Percentiles rank a stretch among this genome's conserved stretches.
phyloP scores from a whole-genome alignment of 2,797 vertebrate genomes.

The Coluber constrictor region DNA sequence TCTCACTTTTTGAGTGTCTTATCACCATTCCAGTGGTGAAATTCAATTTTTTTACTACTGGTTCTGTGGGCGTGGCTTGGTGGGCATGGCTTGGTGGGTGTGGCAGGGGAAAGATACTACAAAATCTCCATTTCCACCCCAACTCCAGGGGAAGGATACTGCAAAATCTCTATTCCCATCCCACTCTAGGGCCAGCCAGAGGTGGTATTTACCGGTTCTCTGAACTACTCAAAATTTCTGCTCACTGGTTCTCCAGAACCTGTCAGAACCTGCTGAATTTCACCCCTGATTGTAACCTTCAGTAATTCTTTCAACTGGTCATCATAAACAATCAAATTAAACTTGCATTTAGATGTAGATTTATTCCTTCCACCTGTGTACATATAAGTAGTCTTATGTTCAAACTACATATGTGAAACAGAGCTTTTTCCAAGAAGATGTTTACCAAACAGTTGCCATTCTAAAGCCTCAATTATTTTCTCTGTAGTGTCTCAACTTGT shows the following conservation, averaged over 20 bases:
- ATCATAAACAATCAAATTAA: neutral
- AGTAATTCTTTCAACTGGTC: neutral
- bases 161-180: too few species aligned
- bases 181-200: too few species aligned
- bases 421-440: neutral
- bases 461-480: neutral
- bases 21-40: neutral
- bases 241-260: too few species aligned
- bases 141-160: too few species aligned
- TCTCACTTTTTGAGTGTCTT: neutral
- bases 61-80: too few species aligned
- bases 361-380: neutral
- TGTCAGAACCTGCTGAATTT: too few species aligned
- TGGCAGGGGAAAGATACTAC: too few species aligned
- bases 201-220: too few species aligned
- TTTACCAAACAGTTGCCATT: neutral
- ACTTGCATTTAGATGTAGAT: neutral
- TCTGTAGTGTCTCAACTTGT: neutral
- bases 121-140: too few species aligned
- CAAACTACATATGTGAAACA: neutral
- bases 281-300: neutral
- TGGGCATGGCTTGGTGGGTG: too few species aligned
- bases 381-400: neutral
- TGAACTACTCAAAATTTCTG: too few species aligned
- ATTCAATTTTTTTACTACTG: too few species aligned